Evolutionary conservation across 1,140 invertebrate genomes (phyloP).

Genomic region (Bombyx mori): ASM3026992v2 NC_085112.1:13973501-13974000

Average conservation of each 20-base stretch:
- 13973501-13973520: constrained; percentile 79
- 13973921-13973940: constrained; percentile 74
- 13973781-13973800: constrained; percentile 83
- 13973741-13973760: constrained; percentile 78
- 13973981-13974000: constrained; percentile 87
- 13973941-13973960: constrained; percentile 79
- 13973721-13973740: constrained; percentile 80
- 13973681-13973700: constrained; percentile 77
- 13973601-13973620: constrained; percentile 80
- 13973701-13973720: constrained; percentile 77
- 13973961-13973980: constrained; percentile 85
- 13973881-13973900: constrained; percentile 81
- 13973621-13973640: constrained; percentile 86
- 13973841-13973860: constrained; percentile 74
- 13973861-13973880: constrained; percentile 82
- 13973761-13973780: constrained; percentile 74
- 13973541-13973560: constrained; percentile 74
- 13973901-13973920: constrained; percentile 71
- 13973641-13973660: constrained; percentile 79
- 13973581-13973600: constrained; percentile 82
- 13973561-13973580: constrained; percentile 79
- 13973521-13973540: constrained; percentile 77
- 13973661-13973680: constrained; percentile 84
- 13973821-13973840: constrained; percentile 51
- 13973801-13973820: constrained; percentile 72